These are phyloP conservation scores for Theodoxus fluviatilis DNA, from an alignment of 2,888 invertebrate species.

Conservation along the genomic window DNA sequence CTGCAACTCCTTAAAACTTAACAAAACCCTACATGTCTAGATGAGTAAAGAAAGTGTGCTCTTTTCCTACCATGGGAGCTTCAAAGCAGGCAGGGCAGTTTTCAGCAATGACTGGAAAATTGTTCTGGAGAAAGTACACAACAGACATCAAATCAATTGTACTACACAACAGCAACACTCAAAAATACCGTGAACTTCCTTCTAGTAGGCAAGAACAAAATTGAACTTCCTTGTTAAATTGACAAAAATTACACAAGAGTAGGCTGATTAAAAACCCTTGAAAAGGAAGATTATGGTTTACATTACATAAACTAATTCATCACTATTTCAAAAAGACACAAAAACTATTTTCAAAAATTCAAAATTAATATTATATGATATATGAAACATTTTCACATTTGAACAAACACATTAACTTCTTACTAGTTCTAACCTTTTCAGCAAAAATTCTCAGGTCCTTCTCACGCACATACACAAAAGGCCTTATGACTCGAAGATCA, in stretches of 20 bases:
- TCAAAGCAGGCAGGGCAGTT: constrained; percentile 70
- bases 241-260: too few relatives aligned
- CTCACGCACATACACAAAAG: constrained; percentile 86
- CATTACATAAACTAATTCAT: too few relatives aligned
- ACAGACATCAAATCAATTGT: constrained; percentile 66
- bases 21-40: too few relatives aligned
- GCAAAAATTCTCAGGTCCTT: constrained; percentile 78
- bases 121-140: constrained; percentile 70
- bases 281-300: too few relatives aligned
- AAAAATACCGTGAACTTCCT: too few relatives aligned
- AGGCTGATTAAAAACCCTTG: too few relatives aligned
- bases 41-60: too few relatives aligned
- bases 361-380: background rate
- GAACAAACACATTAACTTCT: background rate
- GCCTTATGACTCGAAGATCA: constrained; percentile 82
- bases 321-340: background rate
- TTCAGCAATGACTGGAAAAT: constrained; percentile 76
- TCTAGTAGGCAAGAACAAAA: constrained; percentile 71
- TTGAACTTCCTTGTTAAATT: constrained; percentile 45
- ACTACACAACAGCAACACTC: too few relatives aligned
- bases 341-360: background rate
- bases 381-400: background rate
- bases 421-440: constrained; percentile 63
- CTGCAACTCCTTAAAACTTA: too few relatives aligned
- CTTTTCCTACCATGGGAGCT: constrained; percentile 68